Conservation (phyloP, 37 sponge, comb jelly and placozoan species). For the Dysidea cf. avara region DNA sequence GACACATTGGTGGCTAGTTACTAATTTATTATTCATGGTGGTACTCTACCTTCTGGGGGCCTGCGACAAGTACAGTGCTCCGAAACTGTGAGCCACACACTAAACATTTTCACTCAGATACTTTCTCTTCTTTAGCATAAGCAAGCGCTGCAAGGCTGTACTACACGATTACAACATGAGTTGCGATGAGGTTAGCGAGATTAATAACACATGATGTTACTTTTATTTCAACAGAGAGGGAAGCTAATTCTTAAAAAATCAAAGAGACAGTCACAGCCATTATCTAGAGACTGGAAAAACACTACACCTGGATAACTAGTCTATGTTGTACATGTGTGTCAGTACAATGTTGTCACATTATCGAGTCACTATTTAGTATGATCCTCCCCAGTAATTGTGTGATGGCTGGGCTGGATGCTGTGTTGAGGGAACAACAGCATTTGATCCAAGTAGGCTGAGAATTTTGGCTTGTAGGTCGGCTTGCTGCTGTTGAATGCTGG, state of each 20-base stretch:
- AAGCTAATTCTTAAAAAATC: constrained; percentile 69
- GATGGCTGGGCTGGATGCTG: not conserved
- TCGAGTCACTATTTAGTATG: no score
- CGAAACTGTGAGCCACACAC: constrained; percentile 43
- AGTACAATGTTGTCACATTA: no score
- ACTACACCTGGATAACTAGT: no score
- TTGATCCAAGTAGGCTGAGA: constrained; percentile 77
- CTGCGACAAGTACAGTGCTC: constrained; percentile 54
- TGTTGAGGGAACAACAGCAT: constrained; percentile 71
- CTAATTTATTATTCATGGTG: constrained; percentile 32
- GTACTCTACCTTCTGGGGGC: constrained; percentile 49
- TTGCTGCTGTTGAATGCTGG: constrained; percentile 62
- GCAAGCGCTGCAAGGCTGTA: constrained; percentile 51
- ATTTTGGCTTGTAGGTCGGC: constrained; percentile 86
- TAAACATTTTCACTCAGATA: not conserved
- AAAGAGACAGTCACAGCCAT: not conserved
- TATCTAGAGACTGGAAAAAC: no score
- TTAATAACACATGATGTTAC: no score
- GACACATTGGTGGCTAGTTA: constrained; percentile 37
- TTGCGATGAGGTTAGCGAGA: constrained; percentile 79
- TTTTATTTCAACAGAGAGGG: constrained; percentile 44
- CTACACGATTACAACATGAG: constrained; percentile 83
- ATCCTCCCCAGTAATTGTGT: no score
- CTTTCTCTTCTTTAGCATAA: constrained; percentile 34
- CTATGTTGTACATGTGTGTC: no score